Conservation (phyloP, 2,888 invertebrate genomes). For the Argyresthia albistria region DNA sequence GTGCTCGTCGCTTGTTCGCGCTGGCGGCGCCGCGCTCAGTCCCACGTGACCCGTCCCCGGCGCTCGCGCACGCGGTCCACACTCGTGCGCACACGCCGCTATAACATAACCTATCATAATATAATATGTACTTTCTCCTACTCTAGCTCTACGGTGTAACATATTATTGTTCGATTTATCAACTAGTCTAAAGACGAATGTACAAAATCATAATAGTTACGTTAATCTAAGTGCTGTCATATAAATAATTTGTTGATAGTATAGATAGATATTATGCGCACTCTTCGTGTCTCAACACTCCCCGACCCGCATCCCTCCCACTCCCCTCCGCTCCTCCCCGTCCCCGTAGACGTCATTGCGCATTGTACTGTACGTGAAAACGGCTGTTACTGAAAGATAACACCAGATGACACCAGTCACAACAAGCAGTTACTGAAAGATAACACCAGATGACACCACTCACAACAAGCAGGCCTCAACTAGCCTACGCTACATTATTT, state of each 20-base stretch:
- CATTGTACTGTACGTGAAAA: background rate
- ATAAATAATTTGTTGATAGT: background rate
- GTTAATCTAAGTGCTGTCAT: background rate
- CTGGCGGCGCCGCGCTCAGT: slow-evolving; percentile 3
- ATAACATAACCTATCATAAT: background rate
- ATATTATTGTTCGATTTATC: background rate
- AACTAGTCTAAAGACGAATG: slow-evolving; percentile 8
- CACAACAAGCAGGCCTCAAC: too few species aligned
- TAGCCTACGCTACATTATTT: background rate
- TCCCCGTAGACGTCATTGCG: background rate
- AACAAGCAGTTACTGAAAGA: too few species aligned
- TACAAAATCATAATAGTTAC: slow-evolving; percentile 9
- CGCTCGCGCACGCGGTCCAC: slow-evolving; percentile 8
- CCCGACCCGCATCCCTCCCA: background rate
- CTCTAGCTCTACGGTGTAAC: slow-evolving; percentile 10
- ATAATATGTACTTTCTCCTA: slow-evolving; percentile 14
- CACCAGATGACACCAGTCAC: too few species aligned
- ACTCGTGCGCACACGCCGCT: slow-evolving; percentile 27
- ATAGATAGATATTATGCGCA: background rate
- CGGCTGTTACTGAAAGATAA: background rate
- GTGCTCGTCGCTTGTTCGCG: background rate
- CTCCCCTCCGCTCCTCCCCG: too few species aligned
- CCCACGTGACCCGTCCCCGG: slow-evolving; percentile 10
- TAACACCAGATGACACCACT: too few species aligned
- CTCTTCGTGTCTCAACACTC: background rate